A percentile compares a stretch with the other conserved stretches of the same genome.
These are phyloP conservation scores for Botia almorhae DNA, from an alignment of 2,797 vertebrate genomes.

Conservation along the genomic window DNA sequence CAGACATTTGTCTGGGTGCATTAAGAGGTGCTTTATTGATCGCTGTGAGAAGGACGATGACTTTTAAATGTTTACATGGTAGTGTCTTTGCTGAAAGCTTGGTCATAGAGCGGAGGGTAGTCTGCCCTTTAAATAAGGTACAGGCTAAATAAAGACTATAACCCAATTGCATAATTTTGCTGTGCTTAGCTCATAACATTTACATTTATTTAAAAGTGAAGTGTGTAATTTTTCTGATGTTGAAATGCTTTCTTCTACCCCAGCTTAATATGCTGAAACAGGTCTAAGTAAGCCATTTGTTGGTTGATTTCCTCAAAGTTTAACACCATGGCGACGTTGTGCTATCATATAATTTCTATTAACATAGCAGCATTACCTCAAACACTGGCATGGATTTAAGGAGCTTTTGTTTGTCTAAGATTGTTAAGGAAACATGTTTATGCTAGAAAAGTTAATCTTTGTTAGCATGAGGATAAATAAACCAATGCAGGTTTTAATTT, in stretches of 20 bases:
- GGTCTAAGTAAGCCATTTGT: too few relatives aligned
- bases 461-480: too few relatives aligned
- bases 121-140: constrained; percentile 7
- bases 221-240: not conserved
- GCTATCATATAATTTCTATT: too few relatives aligned
- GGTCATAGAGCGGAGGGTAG: not conserved
- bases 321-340: too few relatives aligned
- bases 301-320: too few relatives aligned
- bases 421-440: too few relatives aligned
- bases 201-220: constrained; percentile 1
- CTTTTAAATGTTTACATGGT: constrained; percentile 40
- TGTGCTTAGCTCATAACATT: not conserved
- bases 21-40: constrained; percentile 52
- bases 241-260: not conserved
- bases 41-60: constrained; percentile 14
- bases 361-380: too few relatives aligned
- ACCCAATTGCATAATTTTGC: not conserved
- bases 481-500: too few relatives aligned
- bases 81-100: constrained; percentile 21
- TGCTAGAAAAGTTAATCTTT: too few relatives aligned
- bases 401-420: too few relatives aligned
- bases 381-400: too few relatives aligned
- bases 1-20: constrained; percentile 17
- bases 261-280: not conserved
- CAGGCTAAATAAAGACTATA: not conserved